Percentiles rank a stretch among this genome's conserved stretches.
Evolutionary conservation across 2,113 vertebrate genomes (phyloP).

Genomic region (Myotis brandtii): DNA sequence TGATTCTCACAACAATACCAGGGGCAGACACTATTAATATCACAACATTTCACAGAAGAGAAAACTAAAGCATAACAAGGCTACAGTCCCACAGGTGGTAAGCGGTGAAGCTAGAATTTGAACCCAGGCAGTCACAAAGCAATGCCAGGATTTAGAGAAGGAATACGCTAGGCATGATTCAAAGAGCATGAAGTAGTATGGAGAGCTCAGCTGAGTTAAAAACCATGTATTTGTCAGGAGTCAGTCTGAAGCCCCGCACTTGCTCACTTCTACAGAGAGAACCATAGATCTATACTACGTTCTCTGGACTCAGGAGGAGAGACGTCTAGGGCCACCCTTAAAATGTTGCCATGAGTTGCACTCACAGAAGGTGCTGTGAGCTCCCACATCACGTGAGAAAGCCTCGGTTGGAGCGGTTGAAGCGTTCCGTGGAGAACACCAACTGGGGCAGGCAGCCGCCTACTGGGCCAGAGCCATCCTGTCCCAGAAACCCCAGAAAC

Average conservation of each 20-base stretch:
- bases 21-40: neutral
- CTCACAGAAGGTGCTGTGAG: neutral
- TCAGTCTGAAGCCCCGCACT: neutral
- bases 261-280: neutral
- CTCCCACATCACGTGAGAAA: neutral
- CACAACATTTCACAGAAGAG: neutral
- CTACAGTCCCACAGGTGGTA: neutral
- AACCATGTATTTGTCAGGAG: neutral
- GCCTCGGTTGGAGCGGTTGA: accelerated
- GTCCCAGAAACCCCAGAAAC: neutral
- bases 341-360: accelerated
- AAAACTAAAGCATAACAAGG: neutral
- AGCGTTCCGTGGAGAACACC: accelerated
- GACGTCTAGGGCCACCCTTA: neutral
- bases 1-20: neutral
- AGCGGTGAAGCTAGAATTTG: neutral
- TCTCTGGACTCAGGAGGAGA: neutral
- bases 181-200: neutral
- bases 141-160: neutral
- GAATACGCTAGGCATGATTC: neutral
- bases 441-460: neutral
- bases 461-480: neutral
- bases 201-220: neutral
- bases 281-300: accelerated
- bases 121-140: neutral